Evolutionary conservation across 2,797 vertebrate genomes (phyloP).

Genomic region (Petrocephalus sullivani): DNA sequence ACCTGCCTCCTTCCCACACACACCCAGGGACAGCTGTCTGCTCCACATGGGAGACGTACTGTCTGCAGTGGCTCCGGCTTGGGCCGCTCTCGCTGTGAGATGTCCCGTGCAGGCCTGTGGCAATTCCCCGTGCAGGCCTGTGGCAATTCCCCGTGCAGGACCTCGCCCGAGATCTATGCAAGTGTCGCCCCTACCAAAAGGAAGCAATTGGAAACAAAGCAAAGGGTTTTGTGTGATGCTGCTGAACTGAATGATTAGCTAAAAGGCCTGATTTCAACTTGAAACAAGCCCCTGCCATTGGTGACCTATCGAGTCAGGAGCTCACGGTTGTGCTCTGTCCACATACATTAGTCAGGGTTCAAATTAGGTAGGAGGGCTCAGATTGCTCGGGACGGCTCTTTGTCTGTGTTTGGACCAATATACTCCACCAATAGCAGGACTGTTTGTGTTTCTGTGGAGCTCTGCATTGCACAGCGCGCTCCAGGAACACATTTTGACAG

Average conservation of each 20-base stretch:
- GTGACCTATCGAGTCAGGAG: background rate
- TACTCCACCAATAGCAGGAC: background rate
- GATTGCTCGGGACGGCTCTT: background rate
- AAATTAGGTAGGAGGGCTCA: background rate
- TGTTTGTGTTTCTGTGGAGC: background rate
- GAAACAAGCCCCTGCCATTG: background rate
- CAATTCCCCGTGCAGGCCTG: background rate
- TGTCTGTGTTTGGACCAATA: background rate
- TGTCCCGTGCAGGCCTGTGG: background rate
- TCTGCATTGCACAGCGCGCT: background rate
- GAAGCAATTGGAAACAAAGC: background rate
- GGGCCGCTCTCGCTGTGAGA: background rate
- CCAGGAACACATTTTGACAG: background rate
- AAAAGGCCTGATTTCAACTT: background rate
- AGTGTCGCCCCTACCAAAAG: background rate
- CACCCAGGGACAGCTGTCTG: background rate
- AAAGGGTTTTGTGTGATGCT: background rate
- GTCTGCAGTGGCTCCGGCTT: background rate
- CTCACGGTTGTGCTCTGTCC: background rate
- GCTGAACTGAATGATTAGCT: background rate
- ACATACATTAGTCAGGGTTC: background rate
- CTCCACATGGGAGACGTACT: background rate
- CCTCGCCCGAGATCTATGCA: background rate
- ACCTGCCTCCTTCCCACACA: background rate
- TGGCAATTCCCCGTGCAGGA: background rate